Percentiles rank a stretch among this genome's conserved stretches.
phyloP scores from a whole-genome alignment of 1,140 invertebrate genomes.

The Reticulitermes speratus region DNA sequence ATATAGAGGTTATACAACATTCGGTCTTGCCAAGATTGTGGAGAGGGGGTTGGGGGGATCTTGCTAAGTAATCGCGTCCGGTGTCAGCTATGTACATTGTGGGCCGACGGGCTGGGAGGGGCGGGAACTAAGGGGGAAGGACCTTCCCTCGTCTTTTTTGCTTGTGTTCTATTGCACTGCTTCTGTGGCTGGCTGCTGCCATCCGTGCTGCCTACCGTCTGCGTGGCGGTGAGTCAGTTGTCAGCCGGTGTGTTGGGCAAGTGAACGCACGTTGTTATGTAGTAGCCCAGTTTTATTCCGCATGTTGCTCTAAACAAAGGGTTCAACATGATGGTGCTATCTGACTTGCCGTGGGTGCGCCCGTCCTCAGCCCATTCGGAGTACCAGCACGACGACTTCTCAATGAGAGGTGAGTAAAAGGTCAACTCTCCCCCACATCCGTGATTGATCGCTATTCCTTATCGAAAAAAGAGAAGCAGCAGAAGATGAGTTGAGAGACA shows the following conservation, averaged over 20 bases:
- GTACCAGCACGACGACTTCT: constrained; percentile 25
- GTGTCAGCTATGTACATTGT: neutral
- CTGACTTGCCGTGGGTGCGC: constrained; percentile 30
- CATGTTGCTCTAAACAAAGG: constrained; percentile 6
- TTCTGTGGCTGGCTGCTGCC: constrained; percentile 7
- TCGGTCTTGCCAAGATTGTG: neutral
- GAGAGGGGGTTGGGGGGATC: neutral
- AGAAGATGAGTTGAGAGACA: neutral
- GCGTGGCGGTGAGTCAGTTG: constrained; percentile 11
- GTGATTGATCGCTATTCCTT: no score
- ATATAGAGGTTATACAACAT: neutral
- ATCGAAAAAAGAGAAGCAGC: neutral
- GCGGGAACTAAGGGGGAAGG: constrained; percentile 1
- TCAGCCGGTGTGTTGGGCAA: neutral
- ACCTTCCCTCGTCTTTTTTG: constrained; percentile 9
- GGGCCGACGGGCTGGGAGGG: neutral
- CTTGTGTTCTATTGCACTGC: neutral
- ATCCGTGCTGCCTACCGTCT: neutral
- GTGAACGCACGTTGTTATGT: neutral
- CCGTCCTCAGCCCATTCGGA: constrained; percentile 26
- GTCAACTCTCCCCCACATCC: neutral
- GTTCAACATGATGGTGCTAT: constrained; percentile 29
- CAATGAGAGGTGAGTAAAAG: constrained; percentile 26
- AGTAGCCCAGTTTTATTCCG: neutral
- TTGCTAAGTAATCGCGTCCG: constrained; percentile 13